A percentile compares a stretch with the other conserved stretches of the same genome.
phyloP scores from a whole-genome alignment of 2,797 vertebrate genomes.

The Lacerta agilis region DNA sequence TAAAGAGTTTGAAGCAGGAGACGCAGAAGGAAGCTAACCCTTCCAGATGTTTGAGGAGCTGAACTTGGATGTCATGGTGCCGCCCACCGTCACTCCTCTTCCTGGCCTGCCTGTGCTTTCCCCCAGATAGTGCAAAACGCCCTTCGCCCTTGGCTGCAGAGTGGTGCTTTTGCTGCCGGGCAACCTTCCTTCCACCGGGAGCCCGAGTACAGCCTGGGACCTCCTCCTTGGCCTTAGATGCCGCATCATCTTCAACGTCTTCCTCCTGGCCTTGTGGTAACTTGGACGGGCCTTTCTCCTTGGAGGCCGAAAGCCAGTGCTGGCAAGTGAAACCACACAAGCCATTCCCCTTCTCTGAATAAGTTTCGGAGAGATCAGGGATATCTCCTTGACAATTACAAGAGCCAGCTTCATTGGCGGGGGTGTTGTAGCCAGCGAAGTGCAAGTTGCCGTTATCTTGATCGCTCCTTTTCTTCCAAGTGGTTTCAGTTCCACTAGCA shows the following conservation, averaged over 20 bases:
- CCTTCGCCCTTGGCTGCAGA: constrained; percentile 54
- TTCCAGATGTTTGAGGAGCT: constrained; percentile 71
- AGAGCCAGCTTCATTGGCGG: constrained; percentile 30
- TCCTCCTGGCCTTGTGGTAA: constrained; percentile 57
- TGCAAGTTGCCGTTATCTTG: not conserved
- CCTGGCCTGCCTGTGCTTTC: constrained; percentile 83
- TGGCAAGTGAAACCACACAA: constrained; percentile 61
- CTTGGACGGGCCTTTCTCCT: not conserved
- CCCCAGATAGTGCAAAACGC: constrained; percentile 70
- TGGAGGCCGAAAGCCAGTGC: constrained; percentile 43
- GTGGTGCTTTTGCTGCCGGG: constrained; percentile 66
- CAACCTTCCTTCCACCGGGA: constrained; percentile 39
- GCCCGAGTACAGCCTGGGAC: constrained; percentile 5
- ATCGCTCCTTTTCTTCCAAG: constrained; percentile 35
- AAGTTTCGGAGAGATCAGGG: constrained; percentile 36
- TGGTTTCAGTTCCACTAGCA: not conserved
- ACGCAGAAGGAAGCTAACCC: constrained; percentile 83
- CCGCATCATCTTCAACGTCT: constrained; percentile 63
- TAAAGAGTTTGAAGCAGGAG: constrained; percentile 86
- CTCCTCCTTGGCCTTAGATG: constrained; percentile 51
- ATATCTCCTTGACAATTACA: constrained; percentile 56
- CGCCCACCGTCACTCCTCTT: constrained; percentile 69
- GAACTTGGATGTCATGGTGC: constrained; percentile 42
- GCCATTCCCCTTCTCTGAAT: constrained; percentile 46
- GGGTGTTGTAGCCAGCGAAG: not conserved